These are phyloP conservation scores for Cerastis leucographa DNA, from an alignment of 2,888 invertebrate species.

Conservation along the genomic window DNA sequence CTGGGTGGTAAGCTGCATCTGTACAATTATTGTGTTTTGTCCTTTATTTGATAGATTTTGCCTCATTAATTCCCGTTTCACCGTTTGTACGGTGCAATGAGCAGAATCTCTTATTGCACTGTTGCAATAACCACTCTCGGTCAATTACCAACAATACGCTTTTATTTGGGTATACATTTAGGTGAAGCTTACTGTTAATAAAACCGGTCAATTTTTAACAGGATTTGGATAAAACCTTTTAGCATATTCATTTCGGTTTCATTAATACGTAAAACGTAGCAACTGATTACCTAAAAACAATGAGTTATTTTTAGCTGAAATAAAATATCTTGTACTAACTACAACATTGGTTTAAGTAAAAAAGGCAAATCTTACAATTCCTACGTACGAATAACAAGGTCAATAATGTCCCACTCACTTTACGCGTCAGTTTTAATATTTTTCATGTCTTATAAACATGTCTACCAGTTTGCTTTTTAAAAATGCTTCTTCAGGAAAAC, in stretches of 20 bases:
- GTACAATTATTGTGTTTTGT: neutral
- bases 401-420: constrained; percentile 6
- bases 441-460: neutral
- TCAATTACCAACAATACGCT: neutral
- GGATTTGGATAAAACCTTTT: neutral
- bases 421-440: constrained; percentile 9
- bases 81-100: neutral
- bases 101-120: neutral
- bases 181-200: neutral
- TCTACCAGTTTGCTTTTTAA: neutral
- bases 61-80: neutral
- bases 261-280: neutral
- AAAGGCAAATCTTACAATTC: constrained; percentile 1
- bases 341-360: neutral
- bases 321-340: neutral
- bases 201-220: too few species aligned
- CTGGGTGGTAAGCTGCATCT: neutral
- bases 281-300: neutral
- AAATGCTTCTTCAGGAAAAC: neutral
- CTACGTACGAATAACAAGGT: constrained; percentile 10
- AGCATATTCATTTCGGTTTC: neutral
- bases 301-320: neutral
- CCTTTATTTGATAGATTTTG: neutral
- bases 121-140: neutral
- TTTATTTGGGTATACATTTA: neutral